Evolutionary conservation across 2,113 vertebrate genomes (phyloP), one percentile per base, ranked within the genome.

Genomic region (Diadophis punctatus): DNA sequence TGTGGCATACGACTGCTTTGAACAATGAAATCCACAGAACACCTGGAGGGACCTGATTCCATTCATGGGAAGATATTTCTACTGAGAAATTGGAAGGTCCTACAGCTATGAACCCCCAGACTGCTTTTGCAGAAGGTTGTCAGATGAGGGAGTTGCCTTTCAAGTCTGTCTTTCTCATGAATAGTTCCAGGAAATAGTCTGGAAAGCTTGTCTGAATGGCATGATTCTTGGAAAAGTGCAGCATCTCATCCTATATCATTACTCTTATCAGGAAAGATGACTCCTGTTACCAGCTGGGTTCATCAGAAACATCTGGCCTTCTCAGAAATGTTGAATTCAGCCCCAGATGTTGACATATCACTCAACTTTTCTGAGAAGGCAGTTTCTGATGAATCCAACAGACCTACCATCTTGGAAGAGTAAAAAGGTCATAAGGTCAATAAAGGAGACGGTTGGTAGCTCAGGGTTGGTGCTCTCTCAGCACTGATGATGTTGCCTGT

Each of bases 391-490:
- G 9, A 52, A 0, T 1, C 4, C 16, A 9, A 5, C 0, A 4
- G 30, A 80, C 93, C 89, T 91, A 91, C 53, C 22, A 30, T 39
- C 5, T 25, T 85, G 0, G 18, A 0, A 0, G 86, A 89, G 93
- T 0, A 1, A 93, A 20, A 86, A 16, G 43, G 43, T 0, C 0
- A 0, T 0, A 1, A 52, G 34, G 86, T 18, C n/a, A 34, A 8
- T 63, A 30, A 30, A 63, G 30, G 60, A 68, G 30, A 30, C 12
- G 4, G 60, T 30, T 63, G 27, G 60, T 14, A 68, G 30, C 12
- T 14, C 30, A n/a, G 30, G 27, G 60, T 2, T 68, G 60, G 60
- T n/a, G 27, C 60, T 63, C 1, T 63, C 63, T 34, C 63, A 34
- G 30, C 63, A n/a, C 4, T 6, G 63, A 16, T 14, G 30, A n/a